phyloP scores from a whole-genome alignment of 2,797 vertebrate genomes.

The Xenops minutus region DNA sequence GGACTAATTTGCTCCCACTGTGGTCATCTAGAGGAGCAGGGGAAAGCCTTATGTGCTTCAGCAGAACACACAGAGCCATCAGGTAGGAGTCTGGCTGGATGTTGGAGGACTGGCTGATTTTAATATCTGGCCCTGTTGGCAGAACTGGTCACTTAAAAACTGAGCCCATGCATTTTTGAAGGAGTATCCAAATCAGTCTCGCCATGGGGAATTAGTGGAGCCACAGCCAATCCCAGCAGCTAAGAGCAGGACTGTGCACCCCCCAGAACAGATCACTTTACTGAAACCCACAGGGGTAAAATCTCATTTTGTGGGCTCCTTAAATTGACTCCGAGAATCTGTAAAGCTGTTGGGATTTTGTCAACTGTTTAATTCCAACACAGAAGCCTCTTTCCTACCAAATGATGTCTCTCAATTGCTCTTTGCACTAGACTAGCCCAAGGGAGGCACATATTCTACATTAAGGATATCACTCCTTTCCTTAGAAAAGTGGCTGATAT shows the following conservation, averaged over 20 bases:
- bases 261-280: background rate
- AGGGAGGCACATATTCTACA: constrained; percentile 38
- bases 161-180: background rate
- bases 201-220: background rate
- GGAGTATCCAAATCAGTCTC: background rate
- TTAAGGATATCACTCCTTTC: constrained; percentile 29
- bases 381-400: constrained; percentile 35
- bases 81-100: background rate
- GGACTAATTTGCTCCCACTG: background rate
- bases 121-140: background rate
- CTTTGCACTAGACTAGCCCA: constrained; percentile 48
- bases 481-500: background rate
- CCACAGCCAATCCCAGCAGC: background rate
- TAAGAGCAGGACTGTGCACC: background rate
- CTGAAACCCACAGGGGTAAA: constrained; percentile 30
- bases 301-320: constrained; percentile 49
- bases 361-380: constrained; percentile 49
- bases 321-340: constrained; percentile 38
- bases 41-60: background rate
- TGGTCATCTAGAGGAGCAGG: background rate
- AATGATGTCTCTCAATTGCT: constrained; percentile 40
- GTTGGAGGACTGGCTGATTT: background rate
- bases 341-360: constrained; percentile 53
- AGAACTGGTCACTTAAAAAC: background rate
- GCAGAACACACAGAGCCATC: background rate